Base-by-base conservation (phyloP, 2,113 vertebrate species). In the Colossoma macropomum region DNA sequence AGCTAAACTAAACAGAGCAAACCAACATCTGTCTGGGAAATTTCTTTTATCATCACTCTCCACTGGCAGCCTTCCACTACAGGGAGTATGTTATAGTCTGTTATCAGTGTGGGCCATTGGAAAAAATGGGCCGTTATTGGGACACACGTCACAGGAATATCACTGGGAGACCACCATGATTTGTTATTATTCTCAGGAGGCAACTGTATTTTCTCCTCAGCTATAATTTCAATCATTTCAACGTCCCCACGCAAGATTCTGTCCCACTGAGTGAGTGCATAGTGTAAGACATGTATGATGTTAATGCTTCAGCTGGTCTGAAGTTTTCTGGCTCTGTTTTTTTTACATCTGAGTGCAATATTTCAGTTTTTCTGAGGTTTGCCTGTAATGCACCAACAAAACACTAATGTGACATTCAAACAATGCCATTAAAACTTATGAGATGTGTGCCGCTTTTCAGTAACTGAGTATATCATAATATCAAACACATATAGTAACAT, bases 1-100 rank as follows among this genome's bases (percentile, higher is more conserved):
- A 48, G 75, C 62, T n/a, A 73, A 78, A 62, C 68, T 28, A 13
- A 72, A 62, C 75, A 63, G 77, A 48, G 77, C 52, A 48, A 11
- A 73, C 5, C 34, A 70, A 60, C 69, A 45, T 30, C 38, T 28
- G 38, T 62, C 54, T 63, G 12, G 25, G 68, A 25, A 69, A 25
- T 50, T 38, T n/a, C 63, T 80, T 62, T 30, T 54, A n/a, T 74
- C 27, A 45, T 27, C 11, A 68, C 48, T 27, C 63, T 72, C 45
- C 1, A 27, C 73, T 28, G 13, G 32, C 60, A 66, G 45, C 19
- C 28, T 45, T 30, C 28, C 60, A 5, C 79, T 75, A 32, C 69
- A 30, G 68, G 72, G 72, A 75, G 71, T n/a, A 23, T 69, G 17
- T 59, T 76, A 50, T 38, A 25, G 62, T 56, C 17, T 38, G 68